A percentile compares a stretch with the other conserved stretches of the same genome.
phyloP scores from a whole-genome alignment of 2,797 vertebrate species.

The Tapera naevia region DNA sequence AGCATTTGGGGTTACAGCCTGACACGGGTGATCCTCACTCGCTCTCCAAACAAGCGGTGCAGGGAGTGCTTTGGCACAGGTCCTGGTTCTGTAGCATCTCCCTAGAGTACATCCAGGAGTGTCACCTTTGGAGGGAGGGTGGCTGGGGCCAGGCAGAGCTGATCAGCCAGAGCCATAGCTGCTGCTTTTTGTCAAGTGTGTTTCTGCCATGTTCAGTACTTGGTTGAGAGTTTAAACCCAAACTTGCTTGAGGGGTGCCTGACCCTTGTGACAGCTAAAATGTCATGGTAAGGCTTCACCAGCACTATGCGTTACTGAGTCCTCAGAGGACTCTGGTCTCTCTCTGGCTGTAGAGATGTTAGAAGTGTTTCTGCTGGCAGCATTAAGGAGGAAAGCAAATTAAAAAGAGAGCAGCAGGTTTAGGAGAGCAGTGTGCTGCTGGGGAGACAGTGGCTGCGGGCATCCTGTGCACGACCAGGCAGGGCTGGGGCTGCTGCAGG shows the following conservation, averaged over 20 bases:
- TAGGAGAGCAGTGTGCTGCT: background rate
- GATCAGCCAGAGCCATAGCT: background rate
- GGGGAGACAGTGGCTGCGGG: background rate
- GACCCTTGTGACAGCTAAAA: background rate
- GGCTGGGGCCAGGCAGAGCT: background rate
- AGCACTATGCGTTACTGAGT: background rate
- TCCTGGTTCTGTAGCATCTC: background rate
- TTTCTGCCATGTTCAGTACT: background rate
- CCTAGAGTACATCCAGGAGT: background rate
- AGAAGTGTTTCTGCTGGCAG: background rate
- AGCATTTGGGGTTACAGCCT: background rate
- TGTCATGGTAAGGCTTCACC: background rate
- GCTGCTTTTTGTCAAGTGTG: background rate
- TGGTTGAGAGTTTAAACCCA: background rate
- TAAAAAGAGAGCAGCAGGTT: background rate
- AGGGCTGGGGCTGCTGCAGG: background rate
- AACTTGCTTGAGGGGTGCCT: background rate
- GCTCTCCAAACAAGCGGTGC: rapidly evolving
- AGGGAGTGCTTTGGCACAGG: background rate
- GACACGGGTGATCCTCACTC: rapidly evolving
- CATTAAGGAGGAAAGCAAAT: background rate
- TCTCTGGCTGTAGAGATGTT: background rate
- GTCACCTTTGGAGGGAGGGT: background rate
- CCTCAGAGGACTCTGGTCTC: background rate
- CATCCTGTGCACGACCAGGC: too few species aligned